These are phyloP conservation scores for Spea multiplicata DNA, from an alignment of 2,113 vertebrate genomes.

Conservation along the genomic window DNA sequence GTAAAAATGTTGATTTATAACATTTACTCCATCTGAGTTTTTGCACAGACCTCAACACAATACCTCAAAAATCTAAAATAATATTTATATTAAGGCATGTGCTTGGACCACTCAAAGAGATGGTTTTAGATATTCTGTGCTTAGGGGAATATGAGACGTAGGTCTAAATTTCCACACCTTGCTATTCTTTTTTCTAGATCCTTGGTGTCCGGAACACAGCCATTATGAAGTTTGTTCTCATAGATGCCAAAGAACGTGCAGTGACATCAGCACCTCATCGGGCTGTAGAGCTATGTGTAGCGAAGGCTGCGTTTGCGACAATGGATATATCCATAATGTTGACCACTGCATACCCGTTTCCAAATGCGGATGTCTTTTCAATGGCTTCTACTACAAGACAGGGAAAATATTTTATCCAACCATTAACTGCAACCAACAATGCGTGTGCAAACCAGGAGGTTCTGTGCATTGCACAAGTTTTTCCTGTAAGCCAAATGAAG, in stretches of 20 bases:
- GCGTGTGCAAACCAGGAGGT: constrained; percentile 63
- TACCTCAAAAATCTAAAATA: too few species aligned
- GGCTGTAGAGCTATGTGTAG: background rate
- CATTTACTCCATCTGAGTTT: too few species aligned
- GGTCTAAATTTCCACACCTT: too few species aligned
- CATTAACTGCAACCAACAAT: constrained; percentile 67
- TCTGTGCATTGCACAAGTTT: constrained; percentile 56
- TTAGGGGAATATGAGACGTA: too few species aligned
- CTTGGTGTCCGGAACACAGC: constrained; percentile 20
- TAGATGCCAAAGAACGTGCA: constrained; percentile 26
- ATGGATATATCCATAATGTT: constrained; percentile 45
- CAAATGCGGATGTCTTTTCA: constrained; percentile 40
- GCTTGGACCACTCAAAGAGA: too few species aligned
- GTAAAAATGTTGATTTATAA: too few species aligned
- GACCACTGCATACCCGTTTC: constrained; percentile 26
- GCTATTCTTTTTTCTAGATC: background rate
- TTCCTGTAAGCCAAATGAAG: constrained; percentile 53
- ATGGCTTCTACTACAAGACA: constrained; percentile 26
- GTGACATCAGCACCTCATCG: background rate
- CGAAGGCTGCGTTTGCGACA: constrained; percentile 45
- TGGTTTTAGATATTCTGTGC: too few species aligned
- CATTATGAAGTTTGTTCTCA: constrained; percentile 11
- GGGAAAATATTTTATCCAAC: constrained; percentile 57
- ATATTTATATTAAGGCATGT: too few species aligned
- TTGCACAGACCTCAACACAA: too few species aligned